Evolutionary conservation across 2,888 invertebrate genomes (phyloP).

Genomic region (Candidula unifasciata): DNA sequence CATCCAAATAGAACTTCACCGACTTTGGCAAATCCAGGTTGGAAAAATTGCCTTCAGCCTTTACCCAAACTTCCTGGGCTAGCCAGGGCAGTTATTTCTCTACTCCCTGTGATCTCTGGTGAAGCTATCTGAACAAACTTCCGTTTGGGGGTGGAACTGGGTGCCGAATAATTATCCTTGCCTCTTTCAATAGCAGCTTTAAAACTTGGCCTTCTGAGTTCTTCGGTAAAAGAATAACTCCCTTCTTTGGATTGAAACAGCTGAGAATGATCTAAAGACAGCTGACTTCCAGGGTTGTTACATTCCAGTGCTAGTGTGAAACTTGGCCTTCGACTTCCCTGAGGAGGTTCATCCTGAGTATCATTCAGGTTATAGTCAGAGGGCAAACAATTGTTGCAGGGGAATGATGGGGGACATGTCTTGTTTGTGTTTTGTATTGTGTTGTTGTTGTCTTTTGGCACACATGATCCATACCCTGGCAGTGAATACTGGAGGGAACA

Average conservation of each 20-base stretch:
- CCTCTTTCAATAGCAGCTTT: slow-evolving; percentile 50
- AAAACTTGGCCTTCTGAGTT: slow-evolving; percentile 50
- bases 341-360: background rate
- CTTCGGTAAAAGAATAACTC: slow-evolving; percentile 40
- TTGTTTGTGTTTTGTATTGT: background rate
- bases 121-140: slow-evolving; percentile 22
- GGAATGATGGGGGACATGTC: background rate
- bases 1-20: slow-evolving; percentile 47
- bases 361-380: background rate
- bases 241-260: background rate
- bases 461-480: background rate
- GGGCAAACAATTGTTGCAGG: background rate
- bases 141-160: background rate
- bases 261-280: background rate
- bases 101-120: slow-evolving; percentile 18
- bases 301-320: slow-evolving; percentile 65
- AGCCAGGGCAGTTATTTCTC: background rate
- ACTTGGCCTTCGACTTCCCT: slow-evolving; percentile 49
- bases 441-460: background rate
- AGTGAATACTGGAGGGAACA: background rate
- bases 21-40: slow-evolving; percentile 15
- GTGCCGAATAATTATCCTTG: background rate
- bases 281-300: background rate
- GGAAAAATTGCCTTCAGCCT: background rate
- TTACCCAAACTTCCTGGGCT: background rate